Evolutionary conservation across 2,888 invertebrate species (phyloP), one percentile per base, ranked within the genome.

Genomic region (Himalopsyche tibetana): DNA sequence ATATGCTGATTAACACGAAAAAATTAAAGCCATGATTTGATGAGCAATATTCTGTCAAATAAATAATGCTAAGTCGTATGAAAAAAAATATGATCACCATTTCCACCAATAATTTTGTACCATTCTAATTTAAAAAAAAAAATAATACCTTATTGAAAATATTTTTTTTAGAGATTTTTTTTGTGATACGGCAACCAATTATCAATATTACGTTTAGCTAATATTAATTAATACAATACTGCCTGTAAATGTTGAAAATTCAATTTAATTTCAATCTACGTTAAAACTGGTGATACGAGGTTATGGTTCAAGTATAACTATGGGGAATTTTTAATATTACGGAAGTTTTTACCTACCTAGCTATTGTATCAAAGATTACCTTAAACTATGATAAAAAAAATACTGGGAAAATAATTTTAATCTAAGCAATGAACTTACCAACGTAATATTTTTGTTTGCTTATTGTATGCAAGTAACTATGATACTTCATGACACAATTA

Each of bases 21-120:
- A 74, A 74, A 74, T 74, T 38, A 74, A 74, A 74, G 74, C 74
- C 28, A 74, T 74, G 74, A 36, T 74, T 74, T 36, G 15, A 74
- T 74, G 74, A 74, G 74, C 15, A 74, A 74, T 74, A 74, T 38
- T 38, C 15, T n/a, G 74, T 38, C 74, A 74, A 74, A 74, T 36
- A 74, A 74, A 74, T 51, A 5, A 51, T 74, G 36, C 74, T 74
- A 74, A 74, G 36, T n/a, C 74, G 12, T 74, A 36, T 74, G 19
- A 36, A 74, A 74, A 74, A 51, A 51, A 51, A 45, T 15, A 51
- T 4, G 15, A 51, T 51, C 51, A 51, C 51, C 51, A 45, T 45
- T 45, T 45, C 45, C 45, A 51, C 15, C 12, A 51, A 8, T 51
- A 15, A 4, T 51, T 51, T 51, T 51, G 15, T 51, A 6, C 5